Evolutionary conservation across 2,113 vertebrate species (phyloP), one percentile per base, ranked within the genome.

Genomic region (Anguilla rostrata): DNA sequence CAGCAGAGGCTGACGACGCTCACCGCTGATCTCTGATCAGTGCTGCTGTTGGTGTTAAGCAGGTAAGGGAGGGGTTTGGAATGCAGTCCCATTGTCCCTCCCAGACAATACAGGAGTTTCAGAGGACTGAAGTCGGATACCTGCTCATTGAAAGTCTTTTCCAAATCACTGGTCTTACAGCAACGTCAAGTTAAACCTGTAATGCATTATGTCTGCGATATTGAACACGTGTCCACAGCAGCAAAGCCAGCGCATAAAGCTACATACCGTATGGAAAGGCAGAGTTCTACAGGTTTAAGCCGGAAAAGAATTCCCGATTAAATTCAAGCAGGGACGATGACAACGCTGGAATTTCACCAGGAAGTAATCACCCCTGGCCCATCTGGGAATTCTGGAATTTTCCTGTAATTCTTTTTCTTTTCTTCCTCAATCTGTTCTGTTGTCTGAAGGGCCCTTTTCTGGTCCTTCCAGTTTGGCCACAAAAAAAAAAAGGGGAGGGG

Each of bases 391-490:
- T 34, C 20, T 63, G 4, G 60, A 34, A 34, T 34, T 34, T 46
- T 46, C 43, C 43, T 46, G 4, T 46, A 46, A 46, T 53, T 53
- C 11, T 53, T 11, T 53, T 11, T 14, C 11, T 9, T 75, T 34
- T 2, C 71, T 12, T 29, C n/a, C 60, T 26, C 60, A 1, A 66
- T 66, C 60, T 66, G 9, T 34, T 75, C 71, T 75, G n/a, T 34
- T 29, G 1, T 34, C 11, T 66, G 3, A 12, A 22, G 26, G 63
- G 15, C 63, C n/a, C 26, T 34, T 12, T 26, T 34, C 84, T 57
- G 20, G 78, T 60, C 34, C 39, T 85, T 85, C 84, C 78, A 60
- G 84, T 85, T 39, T 79, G 75, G 49, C 75, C 43, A 56, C 40
- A 49, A 46, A 78, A 46, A 63, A 46, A 63, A 63, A 60, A 20